These are phyloP conservation scores for Lasiurus borealis DNA, from an alignment of 2,113 vertebrate species.

Conservation along the genomic window DNA sequence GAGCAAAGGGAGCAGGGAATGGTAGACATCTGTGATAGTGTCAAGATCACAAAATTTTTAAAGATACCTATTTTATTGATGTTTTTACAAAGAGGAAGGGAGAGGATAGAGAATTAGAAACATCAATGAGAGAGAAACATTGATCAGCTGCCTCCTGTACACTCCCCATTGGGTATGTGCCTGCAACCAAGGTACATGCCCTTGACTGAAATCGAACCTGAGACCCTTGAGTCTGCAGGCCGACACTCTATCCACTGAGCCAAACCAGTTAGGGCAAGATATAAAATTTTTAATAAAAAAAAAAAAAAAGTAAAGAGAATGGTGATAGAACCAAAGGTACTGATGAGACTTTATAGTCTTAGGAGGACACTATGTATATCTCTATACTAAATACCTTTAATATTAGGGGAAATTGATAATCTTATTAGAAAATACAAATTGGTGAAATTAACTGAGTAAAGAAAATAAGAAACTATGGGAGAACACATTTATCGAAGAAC, in stretches of 20 bases:
- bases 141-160: no score
- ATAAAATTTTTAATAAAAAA: no score
- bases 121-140: no score
- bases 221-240: no score
- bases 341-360: not conserved
- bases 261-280: no score
- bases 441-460: slow-evolving; percentile 10
- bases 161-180: no score
- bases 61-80: no score
- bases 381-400: not conserved
- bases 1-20: not conserved
- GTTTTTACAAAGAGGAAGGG: no score
- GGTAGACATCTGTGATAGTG: not conserved
- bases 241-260: no score
- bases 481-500: slow-evolving; percentile 1
- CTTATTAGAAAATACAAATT: slow-evolving; percentile 35
- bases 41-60: not conserved
- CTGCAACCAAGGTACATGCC: no score
- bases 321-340: not conserved
- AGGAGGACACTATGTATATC: not conserved
- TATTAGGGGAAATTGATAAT: not conserved
- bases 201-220: no score
- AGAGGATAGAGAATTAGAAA: no score
- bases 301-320: not conserved
- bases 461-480: slow-evolving; percentile 3